phyloP scores from a whole-genome alignment of 53 echinoderm and acorn worm genomes.

The Echinarachnius parma region DNA sequence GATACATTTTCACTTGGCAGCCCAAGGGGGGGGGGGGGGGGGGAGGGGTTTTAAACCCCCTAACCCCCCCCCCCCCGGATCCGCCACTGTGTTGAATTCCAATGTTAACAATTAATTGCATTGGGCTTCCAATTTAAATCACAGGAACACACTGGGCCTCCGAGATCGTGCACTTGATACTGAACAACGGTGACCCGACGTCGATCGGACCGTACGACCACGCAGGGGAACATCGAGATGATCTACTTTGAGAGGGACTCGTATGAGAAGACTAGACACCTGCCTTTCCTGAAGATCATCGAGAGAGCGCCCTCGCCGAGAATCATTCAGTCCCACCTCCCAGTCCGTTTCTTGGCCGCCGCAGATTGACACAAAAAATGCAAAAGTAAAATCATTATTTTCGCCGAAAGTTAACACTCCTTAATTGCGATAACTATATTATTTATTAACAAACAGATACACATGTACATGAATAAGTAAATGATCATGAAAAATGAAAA shows the following conservation, averaged over 20 bases:
- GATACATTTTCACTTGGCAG: too few relatives aligned
- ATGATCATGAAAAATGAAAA: too few relatives aligned
- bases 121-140: too few relatives aligned
- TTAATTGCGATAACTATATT: too few relatives aligned
- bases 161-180: conserved; percentile 33
- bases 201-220: conserved; percentile 42
- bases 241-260: conserved; percentile 36
- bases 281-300: conserved; percentile 32
- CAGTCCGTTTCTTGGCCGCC: conserved; percentile 25
- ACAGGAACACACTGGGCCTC: conserved; percentile 41
- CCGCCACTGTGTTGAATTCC: too few relatives aligned
- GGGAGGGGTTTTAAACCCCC: too few relatives aligned
- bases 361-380: conserved; percentile 1
- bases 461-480: too few relatives aligned
- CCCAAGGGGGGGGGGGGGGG: too few relatives aligned
- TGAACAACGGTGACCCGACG: conserved; percentile 27
- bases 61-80: too few relatives aligned
- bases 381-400: conserved; percentile 16
- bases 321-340: conserved; percentile 25
- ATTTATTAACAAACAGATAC: too few relatives aligned
- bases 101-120: too few relatives aligned
- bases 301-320: conserved; percentile 32
- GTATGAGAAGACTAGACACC: conserved; percentile 24
- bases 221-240: conserved; percentile 47
- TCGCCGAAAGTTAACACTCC: too few relatives aligned